These are phyloP conservation scores for Epinephelus cyanopodus DNA, from an alignment of 2,113 vertebrate genomes.

Conservation along the genomic window DNA sequence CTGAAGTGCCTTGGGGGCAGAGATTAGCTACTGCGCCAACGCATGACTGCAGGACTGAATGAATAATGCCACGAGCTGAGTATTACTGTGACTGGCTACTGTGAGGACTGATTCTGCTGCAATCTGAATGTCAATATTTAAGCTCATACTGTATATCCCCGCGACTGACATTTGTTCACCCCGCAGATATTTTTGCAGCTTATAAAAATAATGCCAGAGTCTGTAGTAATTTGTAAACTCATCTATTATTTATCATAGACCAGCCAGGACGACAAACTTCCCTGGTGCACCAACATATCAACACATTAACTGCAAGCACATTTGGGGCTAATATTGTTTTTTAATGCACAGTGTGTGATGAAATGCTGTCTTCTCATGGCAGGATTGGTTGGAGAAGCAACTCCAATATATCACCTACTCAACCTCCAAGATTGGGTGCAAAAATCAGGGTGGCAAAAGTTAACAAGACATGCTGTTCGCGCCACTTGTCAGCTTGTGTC, in stretches of 20 bases:
- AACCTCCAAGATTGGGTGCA: conserved; percentile 51
- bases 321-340: conserved; percentile 30
- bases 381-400: conserved; percentile 13
- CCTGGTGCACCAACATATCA: neutral
- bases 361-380: conserved; percentile 7
- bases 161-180: conserved; percentile 56
- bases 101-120: conserved; percentile 47
- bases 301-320: conserved; percentile 11
- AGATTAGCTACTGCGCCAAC: conserved; percentile 70
- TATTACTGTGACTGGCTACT: conserved; percentile 46
- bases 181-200: conserved; percentile 56
- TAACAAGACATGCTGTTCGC: conserved; percentile 63
- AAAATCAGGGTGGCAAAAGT: conserved; percentile 58
- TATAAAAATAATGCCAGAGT: conserved; percentile 54
- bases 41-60: conserved; percentile 66
- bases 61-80: conserved; percentile 63
- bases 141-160: conserved; percentile 44
- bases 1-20: conserved; percentile 69
- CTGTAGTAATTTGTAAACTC: conserved; percentile 53
- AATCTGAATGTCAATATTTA: conserved; percentile 69
- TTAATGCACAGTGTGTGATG: neutral
- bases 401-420: conserved; percentile 47
- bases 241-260: conserved; percentile 60
- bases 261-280: conserved; percentile 30
- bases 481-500: conserved; percentile 56